phyloP scores from a whole-genome alignment of 2,797 vertebrate genomes.

The Darevskia nairensis region DNA sequence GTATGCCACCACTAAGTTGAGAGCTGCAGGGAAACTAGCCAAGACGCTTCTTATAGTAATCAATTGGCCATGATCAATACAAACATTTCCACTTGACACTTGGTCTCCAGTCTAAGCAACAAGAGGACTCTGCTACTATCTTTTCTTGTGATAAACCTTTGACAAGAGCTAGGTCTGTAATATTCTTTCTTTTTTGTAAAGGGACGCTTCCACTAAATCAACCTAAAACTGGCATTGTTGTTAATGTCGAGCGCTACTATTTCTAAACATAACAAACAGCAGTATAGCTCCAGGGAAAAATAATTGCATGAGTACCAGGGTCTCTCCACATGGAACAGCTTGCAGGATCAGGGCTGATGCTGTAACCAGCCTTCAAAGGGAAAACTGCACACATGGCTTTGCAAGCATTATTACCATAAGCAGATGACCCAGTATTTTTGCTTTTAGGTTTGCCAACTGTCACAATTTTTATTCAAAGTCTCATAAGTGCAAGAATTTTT shows the following conservation, averaged over 20 bases:
- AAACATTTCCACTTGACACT: not conserved
- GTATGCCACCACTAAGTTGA: not conserved
- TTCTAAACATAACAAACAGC: not conserved
- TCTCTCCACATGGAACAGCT: constrained; percentile 4
- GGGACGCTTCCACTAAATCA: not conserved
- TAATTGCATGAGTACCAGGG: not conserved
- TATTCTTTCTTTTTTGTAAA: not conserved
- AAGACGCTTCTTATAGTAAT: not conserved
- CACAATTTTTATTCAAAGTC: constrained; percentile 19
- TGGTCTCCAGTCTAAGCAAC: not conserved
- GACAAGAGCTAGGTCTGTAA: not conserved
- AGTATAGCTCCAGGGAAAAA: not conserved
- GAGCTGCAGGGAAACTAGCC: not conserved
- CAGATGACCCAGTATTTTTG: not conserved
- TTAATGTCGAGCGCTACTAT: not conserved
- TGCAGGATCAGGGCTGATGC: constrained; percentile 26
- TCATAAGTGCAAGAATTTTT: constrained; percentile 4
- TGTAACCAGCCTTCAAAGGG: not conserved
- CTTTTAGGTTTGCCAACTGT: constrained; percentile 25
- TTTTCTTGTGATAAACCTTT: not conserved
- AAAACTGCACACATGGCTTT: not conserved
- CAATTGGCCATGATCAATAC: not conserved
- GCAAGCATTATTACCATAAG: constrained; percentile 7
- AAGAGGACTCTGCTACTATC: not conserved
- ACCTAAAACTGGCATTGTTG: not conserved